phyloP scores from a whole-genome alignment of 2,797 vertebrate species.

The Leptodactylus fallax region DNA sequence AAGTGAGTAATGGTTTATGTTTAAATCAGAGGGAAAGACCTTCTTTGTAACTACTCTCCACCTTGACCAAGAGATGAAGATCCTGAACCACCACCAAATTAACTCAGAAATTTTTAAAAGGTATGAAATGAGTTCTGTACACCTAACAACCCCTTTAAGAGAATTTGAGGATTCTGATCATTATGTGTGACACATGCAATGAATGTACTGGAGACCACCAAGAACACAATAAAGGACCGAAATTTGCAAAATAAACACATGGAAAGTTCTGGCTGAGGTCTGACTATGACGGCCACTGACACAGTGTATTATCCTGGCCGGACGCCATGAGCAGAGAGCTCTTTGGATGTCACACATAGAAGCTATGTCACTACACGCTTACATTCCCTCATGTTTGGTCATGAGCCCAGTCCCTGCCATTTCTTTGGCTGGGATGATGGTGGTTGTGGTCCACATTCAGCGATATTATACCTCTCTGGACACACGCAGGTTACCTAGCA shows the following conservation, averaged over 20 bases:
- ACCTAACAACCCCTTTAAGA: not conserved
- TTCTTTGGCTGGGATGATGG: not conserved
- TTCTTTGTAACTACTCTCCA: not conserved
- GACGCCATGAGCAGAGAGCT: not conserved
- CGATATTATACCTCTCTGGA: not conserved
- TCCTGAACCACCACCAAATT: too few relatives aligned
- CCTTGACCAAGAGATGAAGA: too few relatives aligned
- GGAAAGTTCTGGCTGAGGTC: not conserved
- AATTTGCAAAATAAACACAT: not conserved
- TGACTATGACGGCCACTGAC: not conserved
- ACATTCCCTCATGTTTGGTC: not conserved
- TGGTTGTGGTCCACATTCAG: not conserved
- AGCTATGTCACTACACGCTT: not conserved
- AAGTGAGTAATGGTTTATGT: too few relatives aligned
- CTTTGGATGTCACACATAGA: not conserved
- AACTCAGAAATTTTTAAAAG: too few relatives aligned
- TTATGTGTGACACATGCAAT: not conserved
- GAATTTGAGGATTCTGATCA: not conserved
- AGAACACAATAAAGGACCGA: not conserved
- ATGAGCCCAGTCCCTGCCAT: not conserved
- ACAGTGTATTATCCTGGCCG: not conserved
- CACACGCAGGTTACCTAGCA: conserved; percentile 4
- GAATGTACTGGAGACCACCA: not conserved
- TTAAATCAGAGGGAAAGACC: too few relatives aligned
- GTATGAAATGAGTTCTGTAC: too few relatives aligned